Percentiles rank a stretch among this genome's conserved stretches.
phyloP scores from a whole-genome alignment of 2,113 vertebrate genomes.

The Capricornis sumatraensis region DNA sequence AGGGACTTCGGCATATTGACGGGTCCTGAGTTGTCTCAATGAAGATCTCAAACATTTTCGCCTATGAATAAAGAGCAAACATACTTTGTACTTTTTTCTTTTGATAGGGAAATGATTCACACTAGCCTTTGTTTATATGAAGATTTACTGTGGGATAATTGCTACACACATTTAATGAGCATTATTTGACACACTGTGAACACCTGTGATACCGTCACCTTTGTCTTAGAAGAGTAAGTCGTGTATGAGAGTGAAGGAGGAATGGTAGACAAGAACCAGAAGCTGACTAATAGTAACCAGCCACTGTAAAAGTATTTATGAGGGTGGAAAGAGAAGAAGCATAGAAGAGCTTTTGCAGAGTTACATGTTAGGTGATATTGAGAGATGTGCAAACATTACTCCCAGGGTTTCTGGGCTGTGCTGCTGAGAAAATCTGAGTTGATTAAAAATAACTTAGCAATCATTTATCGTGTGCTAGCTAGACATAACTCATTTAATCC shows the following conservation, averaged over 20 bases:
- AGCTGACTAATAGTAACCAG: not conserved
- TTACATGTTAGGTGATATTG: not conserved
- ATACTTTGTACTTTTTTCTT: not conserved
- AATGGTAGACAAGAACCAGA: not conserved
- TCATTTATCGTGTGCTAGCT: not conserved
- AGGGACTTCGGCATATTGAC: not conserved
- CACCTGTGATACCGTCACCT: not conserved
- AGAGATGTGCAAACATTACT: not conserved
- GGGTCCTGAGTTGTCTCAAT: not conserved
- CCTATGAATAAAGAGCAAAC: not conserved
- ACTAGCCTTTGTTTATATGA: not conserved
- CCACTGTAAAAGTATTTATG: not conserved
- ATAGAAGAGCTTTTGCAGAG: not conserved
- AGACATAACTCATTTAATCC: not conserved
- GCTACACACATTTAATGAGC: not conserved
- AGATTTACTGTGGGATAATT: not conserved
- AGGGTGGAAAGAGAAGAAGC: not conserved
- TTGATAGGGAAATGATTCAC: not conserved
- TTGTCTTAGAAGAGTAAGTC: constrained; percentile 5
- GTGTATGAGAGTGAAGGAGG: not conserved
- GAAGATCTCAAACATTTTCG: not conserved
- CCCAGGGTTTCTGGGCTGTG: not conserved
- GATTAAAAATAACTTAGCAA: not conserved
- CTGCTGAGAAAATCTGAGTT: not conserved
- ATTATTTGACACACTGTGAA: not conserved